Base-by-base conservation (phyloP, 2,888 invertebrate species). In the Nomada ruficornis region DNA sequence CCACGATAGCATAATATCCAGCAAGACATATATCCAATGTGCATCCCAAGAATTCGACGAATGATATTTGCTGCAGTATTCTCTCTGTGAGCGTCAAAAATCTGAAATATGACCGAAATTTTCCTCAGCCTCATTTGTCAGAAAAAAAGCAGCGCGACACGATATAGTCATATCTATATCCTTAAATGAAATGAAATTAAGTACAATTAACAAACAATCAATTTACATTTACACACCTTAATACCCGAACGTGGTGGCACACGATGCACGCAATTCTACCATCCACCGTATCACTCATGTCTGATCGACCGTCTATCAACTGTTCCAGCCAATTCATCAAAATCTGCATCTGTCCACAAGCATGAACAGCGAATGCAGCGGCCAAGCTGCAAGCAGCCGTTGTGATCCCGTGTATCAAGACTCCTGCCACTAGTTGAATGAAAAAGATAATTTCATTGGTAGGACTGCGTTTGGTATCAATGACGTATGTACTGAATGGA, bases 1-100 rank as follows among this genome's bases (percentile, higher is more conserved):
- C 93, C 90, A 86, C 87, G 50, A 93, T 90, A 60, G 89, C 84
- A 68, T 91, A 92, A 86, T 91, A 93, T 74, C 91, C 93, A n/a
- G 93, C 87, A 15, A 92, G 89, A 77, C 93, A 93, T 29, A 93
- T 91, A 64, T 90, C 90, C 78, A 93, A 63, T 0, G 92, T 93
- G 59, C 92, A 92, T 7, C 92, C 92, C 9, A 92, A 26, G 15
- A 92, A 88, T 84, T 93, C 92, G 1, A 90, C 82, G 23, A 93
- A 86, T 44, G 91, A 91, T 60, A 92, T 86, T 76, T 89, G 88
- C 57, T 88, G 90, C 18, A 92, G 67, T 2, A 47, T 50, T 5
- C n/a, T 80, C n/a, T 84, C 80, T 11, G 68, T 76, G 13, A 69
- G 62, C 15, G 64, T 36, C n/a, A 83, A n/a, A 63, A 82, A 83